A percentile compares a stretch with the other conserved stretches of the same genome.
Conservation (phyloP, 2,797 vertebrate species). For the Oreonectes daqikongensis region DNA sequence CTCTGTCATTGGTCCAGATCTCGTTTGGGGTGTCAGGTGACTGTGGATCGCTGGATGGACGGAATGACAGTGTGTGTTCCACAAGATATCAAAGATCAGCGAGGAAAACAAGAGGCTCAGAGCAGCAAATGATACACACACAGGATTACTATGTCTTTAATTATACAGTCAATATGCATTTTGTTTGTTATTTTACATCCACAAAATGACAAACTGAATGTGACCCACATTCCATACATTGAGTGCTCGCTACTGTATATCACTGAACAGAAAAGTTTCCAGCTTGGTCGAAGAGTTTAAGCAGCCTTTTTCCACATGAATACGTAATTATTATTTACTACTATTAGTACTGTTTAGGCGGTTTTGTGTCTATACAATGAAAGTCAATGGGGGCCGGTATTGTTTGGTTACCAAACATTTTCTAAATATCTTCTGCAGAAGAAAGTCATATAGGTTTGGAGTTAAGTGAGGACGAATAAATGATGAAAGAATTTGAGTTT, state of each 20-base stretch:
- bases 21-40: constrained; percentile 79
- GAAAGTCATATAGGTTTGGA: neutral
- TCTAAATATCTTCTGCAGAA: neutral
- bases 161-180: neutral
- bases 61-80: constrained; percentile 75
- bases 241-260: too few species aligned
- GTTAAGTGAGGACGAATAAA: neutral
- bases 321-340: too few species aligned
- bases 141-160: neutral
- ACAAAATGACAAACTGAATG: neutral
- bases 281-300: too few species aligned
- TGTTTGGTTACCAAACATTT: neutral
- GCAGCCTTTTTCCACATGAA: too few species aligned
- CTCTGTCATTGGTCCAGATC: constrained; percentile 66
- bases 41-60: constrained; percentile 72
- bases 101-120: constrained; percentile 34
- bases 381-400: too few species aligned
- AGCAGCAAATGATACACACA: constrained; percentile 34
- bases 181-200: neutral
- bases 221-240: neutral
- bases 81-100: constrained; percentile 56
- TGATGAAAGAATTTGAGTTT: too few species aligned
- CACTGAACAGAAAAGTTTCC: too few species aligned
- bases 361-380: too few species aligned
- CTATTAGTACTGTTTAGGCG: too few species aligned